Base-by-base conservation (phyloP, 2,888 invertebrate genomes). In the Ariolimax columbianus region DNA sequence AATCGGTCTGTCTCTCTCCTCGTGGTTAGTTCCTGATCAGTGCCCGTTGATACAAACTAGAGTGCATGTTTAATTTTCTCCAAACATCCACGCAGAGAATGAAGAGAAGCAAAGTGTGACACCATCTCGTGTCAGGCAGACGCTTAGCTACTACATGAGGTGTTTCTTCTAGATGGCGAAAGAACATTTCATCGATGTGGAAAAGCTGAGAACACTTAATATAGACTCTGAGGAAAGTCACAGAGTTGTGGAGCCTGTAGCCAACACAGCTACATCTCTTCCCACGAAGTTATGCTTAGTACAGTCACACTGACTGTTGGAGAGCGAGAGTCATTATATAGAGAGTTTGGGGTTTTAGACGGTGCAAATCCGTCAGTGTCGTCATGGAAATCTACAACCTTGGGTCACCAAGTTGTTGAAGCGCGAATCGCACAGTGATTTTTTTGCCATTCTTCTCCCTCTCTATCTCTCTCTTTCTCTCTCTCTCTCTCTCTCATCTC, bases 41-140 rank as follows among this genome's bases (percentile, higher is more conserved):
- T 59, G n/a, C 23, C 59, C 9, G 59, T 4, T 59, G 59, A 19
- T 59, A 59, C 4, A 59, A 26, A 59, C 9, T 59, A 3, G 4
- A 59, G 59, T 59, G 59, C 59, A 59, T 59, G 59, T 26, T 59
- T 19, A 59, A 59, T 59, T 59, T 59, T 59, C 59, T 66, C 66
- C 9, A 66, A 66, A 66, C 66, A 30, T 33, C 30, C 33, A 66
- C 17, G 17, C 66, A 66, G 33, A 66, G 66, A 30, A 30, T 66
- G 66, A 17, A 66, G 9, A 66, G 6, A 30, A 66, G n/a, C 66
- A 66, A 66, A 66, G 30, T 33, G 66, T 66, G 66, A 7, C 17
- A 66, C 66, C 66, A 66, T 30, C 30, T n/a, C 17, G 66, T 66
- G 66, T 66, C 66, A 66, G 66, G 30, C 66, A 66, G 66, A 66